Evolutionary conservation across 2,113 vertebrate species (phyloP), one percentile per base, ranked within the genome.

Genomic region (Entomyzon cyanotis): DNA sequence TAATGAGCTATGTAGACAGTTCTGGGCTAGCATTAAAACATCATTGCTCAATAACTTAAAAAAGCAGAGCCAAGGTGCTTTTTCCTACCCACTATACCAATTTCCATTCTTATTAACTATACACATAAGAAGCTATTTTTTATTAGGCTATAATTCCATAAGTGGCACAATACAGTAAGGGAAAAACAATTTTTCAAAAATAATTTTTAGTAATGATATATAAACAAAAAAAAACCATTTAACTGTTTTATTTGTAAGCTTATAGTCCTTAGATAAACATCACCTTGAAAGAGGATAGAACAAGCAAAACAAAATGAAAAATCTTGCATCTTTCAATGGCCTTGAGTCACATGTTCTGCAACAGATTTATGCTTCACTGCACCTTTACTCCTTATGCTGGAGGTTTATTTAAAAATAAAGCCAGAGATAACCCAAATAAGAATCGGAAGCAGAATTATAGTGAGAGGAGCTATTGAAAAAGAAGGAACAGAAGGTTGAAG

Each of bases 391-490:
- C 10, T 84, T 69, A 37, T 56, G 7, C 17, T 62, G 50, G 23
- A 63, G n/a, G 10, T 79, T 70, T 87, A 49, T 77, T 88, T 91
- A 33, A 94, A 90, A 92, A 80, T 76, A 89, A 89, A 76, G 11
- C 14, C 37, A 49, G 53, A 84, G 17, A 58, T 46, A 74, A 78
- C 8, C 20, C 28, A 90, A 58, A 59, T 39, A 59, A 67, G 47
- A 76, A 23, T 4, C 62, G 16, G 41, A 94, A 88, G 37, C 8
- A 76, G 44, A 79, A 77, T 47, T 60, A 59, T 9, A 83, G 44
- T 68, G 35, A 76, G 22, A 77, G 20, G 7, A 90, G 15, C 10
- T 76, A 49, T 37, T 73, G 44, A 76, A 93, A 88, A 4, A 86
- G n/a, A 80, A 25, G 37, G 10, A 94, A 86, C 76, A 86, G 71